Evolutionary conservation across 2,888 invertebrate species (phyloP), one percentile per base, ranked within the genome.

Genomic region (Nowickia ferox): DNA sequence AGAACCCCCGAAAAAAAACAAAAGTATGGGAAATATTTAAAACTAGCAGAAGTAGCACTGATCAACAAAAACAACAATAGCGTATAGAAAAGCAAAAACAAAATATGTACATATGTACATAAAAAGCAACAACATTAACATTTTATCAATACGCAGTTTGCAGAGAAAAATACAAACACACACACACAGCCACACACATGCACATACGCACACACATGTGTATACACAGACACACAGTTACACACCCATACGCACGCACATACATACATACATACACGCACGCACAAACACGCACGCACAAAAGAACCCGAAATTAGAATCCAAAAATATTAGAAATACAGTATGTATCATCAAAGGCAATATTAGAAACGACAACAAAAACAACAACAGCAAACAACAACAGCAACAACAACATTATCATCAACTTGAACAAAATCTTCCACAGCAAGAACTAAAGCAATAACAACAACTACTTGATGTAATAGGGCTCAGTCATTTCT

Each of bases 1-100:
- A 90, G 91, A 92, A 91, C 89, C 89, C 88, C 89, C 85, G 66
- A 88, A 84, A 74, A 83, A 87, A 82, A 87, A 66, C 17, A 75
- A 84, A 74, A 75, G 69, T 79, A 77, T 84, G 79, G 76, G 55
- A 84, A 87, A 66, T 80, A 66, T 87, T 83, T 76, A 19, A 69
- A 86, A 83, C 76, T 55, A 71, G 59, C 66, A 75, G 68, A 30
- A 68, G 61, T 48, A 69, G 65, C 76, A 77, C 55, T 68, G 76
- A 84, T 77, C 82, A 72, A 84, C 80, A 59, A 77, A 79, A 75
- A 84, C 75, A 82, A 72, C 53, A 82, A 79, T n/a, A 71, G 69
- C n/a, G 44, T 59, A 68, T 69, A 76, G 71, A 75, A 77, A 80
- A 80, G 71, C 53, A 84, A 74, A 69, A 80, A 22, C 71, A 84